A percentile compares a stretch with the other conserved stretches of the same genome.
These are phyloP conservation scores for Drosophila jambulina DNA, from an alignment of 1,140 invertebrate species.

Conservation along the genomic window DNA sequence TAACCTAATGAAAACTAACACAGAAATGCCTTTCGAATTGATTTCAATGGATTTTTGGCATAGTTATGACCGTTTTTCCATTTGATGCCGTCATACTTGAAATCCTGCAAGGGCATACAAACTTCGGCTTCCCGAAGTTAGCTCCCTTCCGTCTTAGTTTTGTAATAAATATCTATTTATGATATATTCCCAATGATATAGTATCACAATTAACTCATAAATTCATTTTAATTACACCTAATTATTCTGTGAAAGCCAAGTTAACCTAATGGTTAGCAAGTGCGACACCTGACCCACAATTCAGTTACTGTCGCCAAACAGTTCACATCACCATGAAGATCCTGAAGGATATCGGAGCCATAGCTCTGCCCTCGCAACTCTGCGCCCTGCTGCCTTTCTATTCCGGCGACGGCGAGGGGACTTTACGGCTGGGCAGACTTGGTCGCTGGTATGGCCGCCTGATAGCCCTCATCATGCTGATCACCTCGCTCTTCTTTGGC, in stretches of 20 bases:
- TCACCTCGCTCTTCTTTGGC: slow-evolving; percentile 35
- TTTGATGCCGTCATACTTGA: too few species aligned
- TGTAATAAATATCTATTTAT: not conserved
- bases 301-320: not conserved
- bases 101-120: too few species aligned
- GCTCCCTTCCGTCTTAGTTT: not conserved
- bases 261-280: not conserved
- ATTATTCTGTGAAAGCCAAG: not conserved
- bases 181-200: not conserved
- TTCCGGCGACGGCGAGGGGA: slow-evolving; percentile 32
- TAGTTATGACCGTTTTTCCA: too few species aligned
- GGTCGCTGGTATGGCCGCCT: slow-evolving; percentile 51
- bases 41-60: too few species aligned
- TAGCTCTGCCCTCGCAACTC: slow-evolving; percentile 46
- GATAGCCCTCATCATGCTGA: slow-evolving; percentile 29
- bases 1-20: too few species aligned
- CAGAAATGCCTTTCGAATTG: too few species aligned
- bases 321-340: slow-evolving; percentile 47
- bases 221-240: not conserved
- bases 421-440: slow-evolving; percentile 15
- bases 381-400: slow-evolving; percentile 56
- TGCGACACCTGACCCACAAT: not conserved
- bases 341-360: slow-evolving; percentile 34
- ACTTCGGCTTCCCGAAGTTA: too few species aligned
- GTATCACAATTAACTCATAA: not conserved